Evolutionary conservation across 1,140 invertebrate genomes (phyloP), one percentile per base, ranked within the genome.

Genomic region (Pentalonia nigronervosa): DNA sequence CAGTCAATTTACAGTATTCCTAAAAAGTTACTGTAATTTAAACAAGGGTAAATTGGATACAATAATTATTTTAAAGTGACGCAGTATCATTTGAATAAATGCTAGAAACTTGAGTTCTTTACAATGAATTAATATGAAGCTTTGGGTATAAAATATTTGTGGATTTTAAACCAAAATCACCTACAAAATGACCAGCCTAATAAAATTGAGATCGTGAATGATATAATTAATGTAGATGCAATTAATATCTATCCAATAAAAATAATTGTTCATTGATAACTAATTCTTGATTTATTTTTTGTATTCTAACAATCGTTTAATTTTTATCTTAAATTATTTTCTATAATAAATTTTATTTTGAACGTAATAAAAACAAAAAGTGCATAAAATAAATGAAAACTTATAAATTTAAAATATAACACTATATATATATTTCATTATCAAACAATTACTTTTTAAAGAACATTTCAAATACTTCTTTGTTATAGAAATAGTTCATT

Each of bases 21-120:
- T 30, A 2, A 30, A 76, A 76, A 76, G n/a, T 76, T 4, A 4
- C 14, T n/a, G 60, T 76, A 76, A 17, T 20, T 7, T n/a, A n/a
- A 76, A 76, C 23, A 76, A n/a, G 2, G 0, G 0, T 0, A n/a
- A n/a, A 76, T 30, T n/a, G 6, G n/a, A n/a, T 4, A 76, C 1
- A 17, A 76, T 6, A 76, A 17, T n/a, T 17, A 76, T 17, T 76
- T 17, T 17, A 76, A 34, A 34, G 7, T 6, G 7, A 4, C 7
- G 30, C 6, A n/a, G 14, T n/a, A 17, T 17, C 20, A 17, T n/a
- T 76, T 14, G 60, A 34, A n/a, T 76, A 20, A 76, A 20, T 76
- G 3, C n/a, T 17, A n/a, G 7, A 1, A 76, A n/a, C 30, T 17
- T n/a, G 30, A n/a, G 14, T 76, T 17, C 4, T 76, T 76, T 17